Base-by-base conservation (phyloP, 2,797 vertebrate genomes). In the Apogon hyalosoma region DNA sequence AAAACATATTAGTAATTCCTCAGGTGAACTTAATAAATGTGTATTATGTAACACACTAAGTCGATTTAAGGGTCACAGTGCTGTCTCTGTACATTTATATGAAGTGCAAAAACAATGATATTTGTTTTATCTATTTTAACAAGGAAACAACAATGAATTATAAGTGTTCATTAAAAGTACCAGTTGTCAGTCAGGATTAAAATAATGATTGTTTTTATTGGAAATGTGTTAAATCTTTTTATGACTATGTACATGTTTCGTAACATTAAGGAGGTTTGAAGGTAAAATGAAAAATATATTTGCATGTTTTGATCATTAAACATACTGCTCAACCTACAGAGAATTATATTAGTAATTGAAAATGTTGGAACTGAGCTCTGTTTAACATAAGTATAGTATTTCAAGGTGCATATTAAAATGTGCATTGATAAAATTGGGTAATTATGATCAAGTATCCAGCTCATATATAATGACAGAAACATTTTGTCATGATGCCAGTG, bases 401-500 rank as follows among this genome's bases (percentile, higher is more conserved):
- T 36, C 33, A 36, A 36, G 10, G 40, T 19, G 39, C 15, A 5
- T 11, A 33, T 41, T 55, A 8, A 53, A 77, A n/a, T 0, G 16
- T 41, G n/a, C 36, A 38, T 11, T 38, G 5, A 72, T 51, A 31
- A 62, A 69, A 52, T 46, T 45, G 33, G 7, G 7, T 36, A 36
- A 3, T 7, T n/a, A 11, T 36, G 6, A 42, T 13, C 3, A 18
- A 46, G n/a, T 12, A 69, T 48, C 24, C 9, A 48, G 46, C 10
- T 7, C 19, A 39, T 15, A 33, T 11, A 36, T 8, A 36, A 14
- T 64, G 42, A 66, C 24, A 40, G 58, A 45, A 10, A 7, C 50
- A n/a, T 19, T 24, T 45, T 57, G 31, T 71, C 56, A 53, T 46
- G 19, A 54, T 55, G 41, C 38, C 68, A 15, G 11, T 54, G 18